These are phyloP conservation scores for Nipponia nippon DNA, from an alignment of 2,113 vertebrate species.

Conservation along the genomic window DNA sequence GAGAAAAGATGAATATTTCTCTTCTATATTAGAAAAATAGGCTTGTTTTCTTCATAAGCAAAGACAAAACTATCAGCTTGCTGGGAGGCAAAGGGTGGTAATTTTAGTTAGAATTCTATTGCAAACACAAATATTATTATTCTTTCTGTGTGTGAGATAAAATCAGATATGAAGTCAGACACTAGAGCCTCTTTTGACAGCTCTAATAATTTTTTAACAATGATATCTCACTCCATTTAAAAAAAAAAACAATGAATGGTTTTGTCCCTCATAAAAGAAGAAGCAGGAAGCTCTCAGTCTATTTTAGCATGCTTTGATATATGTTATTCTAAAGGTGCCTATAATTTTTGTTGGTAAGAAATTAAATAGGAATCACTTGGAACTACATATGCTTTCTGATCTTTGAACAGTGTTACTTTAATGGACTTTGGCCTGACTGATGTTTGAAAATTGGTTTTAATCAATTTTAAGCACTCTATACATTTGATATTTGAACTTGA, in stretches of 20 bases:
- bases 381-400: not conserved
- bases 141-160: rapidly evolving
- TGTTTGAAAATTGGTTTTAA: not conserved
- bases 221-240: not conserved
- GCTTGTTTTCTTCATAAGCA: not conserved
- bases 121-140: not conserved
- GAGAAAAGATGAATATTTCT: not conserved
- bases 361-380: not conserved
- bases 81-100: not conserved
- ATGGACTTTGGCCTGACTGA: not conserved
- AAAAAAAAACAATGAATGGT: too few relatives aligned
- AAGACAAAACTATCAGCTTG: not conserved
- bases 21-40: not conserved
- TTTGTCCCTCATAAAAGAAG: not conserved
- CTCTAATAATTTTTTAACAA: not conserved
- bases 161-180: not conserved
- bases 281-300: not conserved
- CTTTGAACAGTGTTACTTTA: not conserved
- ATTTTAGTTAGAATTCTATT: not conserved
- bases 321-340: not conserved
- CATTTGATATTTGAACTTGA: not conserved
- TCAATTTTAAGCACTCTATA: not conserved
- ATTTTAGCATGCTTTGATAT: not conserved
- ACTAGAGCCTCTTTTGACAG: not conserved
- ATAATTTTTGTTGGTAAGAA: not conserved